A percentile compares a stretch with the other conserved stretches of the same genome.
Conservation (phyloP, 2,113 vertebrate species). For the Paraplagusia blochii region DNA sequence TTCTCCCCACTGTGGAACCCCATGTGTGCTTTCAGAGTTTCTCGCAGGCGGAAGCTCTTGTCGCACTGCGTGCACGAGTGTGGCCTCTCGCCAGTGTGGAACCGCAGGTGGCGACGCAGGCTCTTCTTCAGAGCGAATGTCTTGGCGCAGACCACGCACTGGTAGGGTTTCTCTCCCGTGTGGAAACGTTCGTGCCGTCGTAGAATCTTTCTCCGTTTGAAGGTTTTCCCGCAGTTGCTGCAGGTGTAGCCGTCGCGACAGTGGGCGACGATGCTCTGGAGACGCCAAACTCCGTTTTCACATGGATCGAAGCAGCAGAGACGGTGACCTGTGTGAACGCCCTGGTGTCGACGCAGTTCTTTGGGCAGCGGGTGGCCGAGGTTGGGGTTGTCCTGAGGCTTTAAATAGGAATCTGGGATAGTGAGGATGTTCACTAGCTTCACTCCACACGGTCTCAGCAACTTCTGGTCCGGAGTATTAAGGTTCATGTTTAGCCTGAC, state of each 20-base stretch:
- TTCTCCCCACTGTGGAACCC: constrained; percentile 74
- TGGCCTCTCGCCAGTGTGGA: constrained; percentile 73
- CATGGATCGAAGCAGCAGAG: constrained; percentile 72
- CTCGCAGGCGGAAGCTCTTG: constrained; percentile 72
- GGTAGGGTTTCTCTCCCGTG: constrained; percentile 69
- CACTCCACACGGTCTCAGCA: constrained; percentile 59
- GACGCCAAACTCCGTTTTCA: constrained; percentile 63
- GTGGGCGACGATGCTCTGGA: constrained; percentile 45
- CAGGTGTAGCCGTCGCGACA: constrained; percentile 54
- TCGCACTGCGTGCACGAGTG: constrained; percentile 64
- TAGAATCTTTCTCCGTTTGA: constrained; percentile 69
- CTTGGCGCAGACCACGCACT: constrained; percentile 61
- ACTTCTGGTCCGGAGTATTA: constrained; percentile 51
- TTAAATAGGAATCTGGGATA: background rate
- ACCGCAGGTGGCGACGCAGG: constrained; percentile 67
- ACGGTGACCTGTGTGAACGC: constrained; percentile 70
- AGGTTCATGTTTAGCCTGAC: constrained; percentile 57
- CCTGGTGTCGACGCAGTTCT: constrained; percentile 71
- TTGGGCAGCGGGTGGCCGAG: constrained; percentile 36
- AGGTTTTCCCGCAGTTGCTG: constrained; percentile 62
- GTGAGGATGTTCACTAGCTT: constrained; percentile 66
- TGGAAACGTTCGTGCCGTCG: constrained; percentile 75
- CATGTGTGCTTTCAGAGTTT: constrained; percentile 71
- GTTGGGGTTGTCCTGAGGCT: background rate
- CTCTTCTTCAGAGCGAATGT: constrained; percentile 70